Evolutionary conservation across 1,140 invertebrate species (phyloP).

Genomic region (Conopomorpha cramerella): DNA sequence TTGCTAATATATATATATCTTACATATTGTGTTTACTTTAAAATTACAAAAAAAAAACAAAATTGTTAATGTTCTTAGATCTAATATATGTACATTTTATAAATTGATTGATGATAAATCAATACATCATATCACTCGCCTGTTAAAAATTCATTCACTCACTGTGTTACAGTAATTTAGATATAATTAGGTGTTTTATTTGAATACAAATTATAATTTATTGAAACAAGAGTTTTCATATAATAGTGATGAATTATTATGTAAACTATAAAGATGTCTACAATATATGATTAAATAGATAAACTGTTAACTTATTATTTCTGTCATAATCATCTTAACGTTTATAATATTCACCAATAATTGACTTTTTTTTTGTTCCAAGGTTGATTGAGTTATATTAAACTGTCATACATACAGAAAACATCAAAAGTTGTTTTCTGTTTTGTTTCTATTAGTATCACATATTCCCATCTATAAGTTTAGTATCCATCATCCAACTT

Average conservation of each 20-base stretch:
- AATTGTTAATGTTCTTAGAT: constrained; percentile 24
- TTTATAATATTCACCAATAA: too few species aligned
- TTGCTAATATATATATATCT: too few species aligned
- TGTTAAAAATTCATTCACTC: constrained; percentile 32
- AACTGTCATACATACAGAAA: too few species aligned
- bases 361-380: too few species aligned
- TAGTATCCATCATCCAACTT: too few species aligned
- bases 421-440: too few species aligned
- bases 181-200: constrained; percentile 24
- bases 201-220: constrained; percentile 31
- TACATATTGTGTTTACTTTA: constrained; percentile 10
- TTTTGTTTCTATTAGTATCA: too few species aligned
- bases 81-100: constrained; percentile 28
- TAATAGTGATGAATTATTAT: constrained; percentile 47
- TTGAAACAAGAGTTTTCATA: constrained; percentile 30
- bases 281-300: constrained; percentile 54
- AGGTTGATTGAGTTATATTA: too few species aligned
- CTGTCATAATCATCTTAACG: too few species aligned
- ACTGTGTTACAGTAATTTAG: constrained; percentile 31
- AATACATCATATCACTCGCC: constrained; percentile 50
- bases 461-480: too few species aligned
- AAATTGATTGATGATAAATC: constrained; percentile 36
- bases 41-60: constrained; percentile 10
- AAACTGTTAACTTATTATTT: too few species aligned
- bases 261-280: constrained; percentile 51